phyloP scores from a whole-genome alignment of 2,113 vertebrate species.

The Oncorhynchus tshawytscha region DNA sequence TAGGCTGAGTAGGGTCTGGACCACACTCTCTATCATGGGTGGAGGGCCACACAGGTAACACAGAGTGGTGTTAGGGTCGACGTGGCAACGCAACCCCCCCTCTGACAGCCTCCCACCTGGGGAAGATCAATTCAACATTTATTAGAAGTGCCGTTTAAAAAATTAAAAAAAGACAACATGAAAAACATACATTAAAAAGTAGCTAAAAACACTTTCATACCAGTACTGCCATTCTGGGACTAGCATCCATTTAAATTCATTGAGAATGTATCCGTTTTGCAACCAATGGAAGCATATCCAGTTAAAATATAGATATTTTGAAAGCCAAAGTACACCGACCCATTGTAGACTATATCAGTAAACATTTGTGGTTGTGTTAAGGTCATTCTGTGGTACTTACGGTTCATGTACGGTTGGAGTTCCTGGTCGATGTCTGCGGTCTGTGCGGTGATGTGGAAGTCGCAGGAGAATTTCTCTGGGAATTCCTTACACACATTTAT shows the following conservation, averaged over 20 bases:
- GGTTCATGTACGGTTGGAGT: conserved; percentile 77
- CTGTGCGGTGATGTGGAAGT: conserved; percentile 87
- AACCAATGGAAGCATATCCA: no score
- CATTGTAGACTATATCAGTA: neutral
- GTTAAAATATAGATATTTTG: neutral
- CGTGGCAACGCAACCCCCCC: conserved; percentile 72
- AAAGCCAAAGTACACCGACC: neutral
- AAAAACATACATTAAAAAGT: neutral
- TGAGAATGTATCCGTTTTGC: no score
- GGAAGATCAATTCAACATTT: conserved; percentile 28
- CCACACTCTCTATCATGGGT: conserved; percentile 89
- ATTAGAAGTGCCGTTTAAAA: neutral
- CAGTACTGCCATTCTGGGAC: no score
- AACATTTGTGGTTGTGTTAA: neutral
- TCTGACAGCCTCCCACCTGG: conserved; percentile 85
- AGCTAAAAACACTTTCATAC: neutral
- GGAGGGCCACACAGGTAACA: conserved; percentile 96
- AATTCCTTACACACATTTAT: conserved; percentile 78
- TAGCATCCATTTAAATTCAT: no score
- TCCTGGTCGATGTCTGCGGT: conserved; percentile 71
- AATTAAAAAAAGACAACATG: neutral
- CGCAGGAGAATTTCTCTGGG: conserved; percentile 83
- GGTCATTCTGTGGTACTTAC: conserved; percentile 67
- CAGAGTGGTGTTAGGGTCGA: conserved; percentile 78
- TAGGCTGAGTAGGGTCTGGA: conserved; percentile 73